Conservation (phyloP, 1,140 invertebrate species). For the Ericerus pela region DNA sequence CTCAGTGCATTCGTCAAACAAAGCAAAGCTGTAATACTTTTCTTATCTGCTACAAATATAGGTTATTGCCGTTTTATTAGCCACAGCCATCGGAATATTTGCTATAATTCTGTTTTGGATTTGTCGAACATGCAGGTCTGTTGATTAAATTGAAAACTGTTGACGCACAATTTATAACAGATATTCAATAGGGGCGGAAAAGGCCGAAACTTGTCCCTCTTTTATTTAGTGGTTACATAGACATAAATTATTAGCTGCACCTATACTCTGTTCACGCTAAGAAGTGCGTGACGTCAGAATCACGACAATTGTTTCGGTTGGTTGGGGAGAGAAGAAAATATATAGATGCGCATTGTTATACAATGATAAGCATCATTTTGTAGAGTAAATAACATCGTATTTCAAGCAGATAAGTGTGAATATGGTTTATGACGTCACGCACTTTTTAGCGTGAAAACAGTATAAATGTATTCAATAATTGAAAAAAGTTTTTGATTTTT, state of each 20-base stretch:
- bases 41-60: conserved; percentile 2
- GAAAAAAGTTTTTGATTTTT: no score
- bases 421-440: no score
- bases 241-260: background rate
- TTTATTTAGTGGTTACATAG: background rate
- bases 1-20: background rate
- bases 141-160: background rate
- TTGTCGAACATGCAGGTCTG: conserved; percentile 4
- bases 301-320: background rate
- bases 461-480: no score
- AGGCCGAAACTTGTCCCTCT: no score
- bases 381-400: no score
- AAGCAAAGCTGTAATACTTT: background rate
- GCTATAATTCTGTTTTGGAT: conserved; percentile 4
- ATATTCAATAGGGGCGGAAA: no score
- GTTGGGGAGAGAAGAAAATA: background rate
- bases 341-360: no score
- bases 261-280: background rate
- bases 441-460: no score
- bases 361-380: no score
- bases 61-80: conserved; percentile 2
- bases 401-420: no score
- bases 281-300: background rate
- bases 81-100: conserved; percentile 2
- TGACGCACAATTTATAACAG: no score